Percentiles rank a stretch among this genome's conserved stretches.
Evolutionary conservation across 2,113 vertebrate species (phyloP).

Genomic region (Pomatostomus ruficeps): DNA sequence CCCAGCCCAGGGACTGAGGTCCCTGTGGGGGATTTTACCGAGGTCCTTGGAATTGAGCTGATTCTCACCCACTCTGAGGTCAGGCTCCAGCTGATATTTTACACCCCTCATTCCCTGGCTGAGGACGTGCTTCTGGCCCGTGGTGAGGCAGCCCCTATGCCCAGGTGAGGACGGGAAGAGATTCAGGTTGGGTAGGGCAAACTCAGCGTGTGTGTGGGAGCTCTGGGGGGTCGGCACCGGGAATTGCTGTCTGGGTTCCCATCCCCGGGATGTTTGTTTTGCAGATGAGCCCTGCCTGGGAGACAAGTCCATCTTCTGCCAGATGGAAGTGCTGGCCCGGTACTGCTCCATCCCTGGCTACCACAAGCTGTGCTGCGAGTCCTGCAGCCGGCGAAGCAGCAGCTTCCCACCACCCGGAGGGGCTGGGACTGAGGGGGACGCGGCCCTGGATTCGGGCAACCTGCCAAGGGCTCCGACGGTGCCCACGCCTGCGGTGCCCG

Average conservation of each 20-base stretch:
- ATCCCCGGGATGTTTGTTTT: neutral
- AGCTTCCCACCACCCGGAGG: slow-evolving; percentile 65
- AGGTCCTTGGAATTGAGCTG: neutral
- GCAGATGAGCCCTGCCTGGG: slow-evolving; percentile 90
- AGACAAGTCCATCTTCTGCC: slow-evolving; percentile 97
- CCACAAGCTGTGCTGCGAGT: slow-evolving; percentile 90
- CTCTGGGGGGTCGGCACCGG: neutral
- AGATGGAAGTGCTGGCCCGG: slow-evolving; percentile 92
- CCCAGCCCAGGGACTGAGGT: neutral
- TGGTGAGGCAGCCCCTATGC: neutral
- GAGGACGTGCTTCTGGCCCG: rapidly evolving
- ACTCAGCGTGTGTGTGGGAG: neutral
- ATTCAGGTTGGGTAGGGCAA: neutral
- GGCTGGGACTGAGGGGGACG: slow-evolving; percentile 65
- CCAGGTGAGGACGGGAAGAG: neutral
- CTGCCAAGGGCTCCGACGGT: slow-evolving; percentile 52
- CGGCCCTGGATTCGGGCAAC: slow-evolving; percentile 59
- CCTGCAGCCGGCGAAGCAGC: slow-evolving; percentile 78
- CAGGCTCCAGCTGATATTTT: neutral
- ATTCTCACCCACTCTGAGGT: neutral
- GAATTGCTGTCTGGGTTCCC: neutral
- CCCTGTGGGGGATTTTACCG: neutral
- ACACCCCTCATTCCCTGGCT: too few species aligned
- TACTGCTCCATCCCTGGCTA: slow-evolving; percentile 98
- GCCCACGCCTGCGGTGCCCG: slow-evolving; percentile 34